A percentile compares a stretch with the other conserved stretches of the same genome.
Conservation (phyloP, 2,888 invertebrate species). For the Acronicta alni region DNA sequence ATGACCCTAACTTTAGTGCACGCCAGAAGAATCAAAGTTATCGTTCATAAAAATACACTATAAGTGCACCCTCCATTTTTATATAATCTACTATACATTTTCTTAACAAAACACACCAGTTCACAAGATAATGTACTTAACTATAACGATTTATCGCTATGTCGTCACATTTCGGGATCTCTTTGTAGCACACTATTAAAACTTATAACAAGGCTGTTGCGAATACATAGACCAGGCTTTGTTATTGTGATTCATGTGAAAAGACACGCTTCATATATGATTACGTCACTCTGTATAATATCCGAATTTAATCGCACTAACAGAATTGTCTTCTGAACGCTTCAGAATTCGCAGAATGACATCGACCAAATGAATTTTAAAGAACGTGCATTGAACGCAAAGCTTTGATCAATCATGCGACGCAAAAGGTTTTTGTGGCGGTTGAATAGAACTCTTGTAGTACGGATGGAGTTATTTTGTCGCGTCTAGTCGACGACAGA, state of each 20-base stretch:
- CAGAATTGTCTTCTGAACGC: slow-evolving; percentile 33
- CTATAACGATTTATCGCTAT: slow-evolving; percentile 59
- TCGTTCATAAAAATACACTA: slow-evolving; percentile 40
- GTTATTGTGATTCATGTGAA: slow-evolving; percentile 66
- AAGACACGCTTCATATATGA: slow-evolving; percentile 58
- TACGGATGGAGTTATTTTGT: slow-evolving; percentile 80
- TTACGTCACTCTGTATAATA: slow-evolving; percentile 40
- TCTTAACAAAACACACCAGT: slow-evolving; percentile 35
- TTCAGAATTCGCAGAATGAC: slow-evolving; percentile 48
- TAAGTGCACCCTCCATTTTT: slow-evolving; percentile 33
- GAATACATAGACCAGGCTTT: slow-evolving; percentile 64
- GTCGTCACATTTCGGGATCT: slow-evolving; percentile 68
- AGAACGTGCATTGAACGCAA: slow-evolving; percentile 72
- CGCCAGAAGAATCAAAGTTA: slow-evolving; percentile 44
- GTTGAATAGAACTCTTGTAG: slow-evolving; percentile 78
- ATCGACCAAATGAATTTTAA: slow-evolving; percentile 74
- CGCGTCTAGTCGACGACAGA: slow-evolving; percentile 66
- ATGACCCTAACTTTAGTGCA: slow-evolving; percentile 31
- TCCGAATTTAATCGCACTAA: slow-evolving; percentile 36
- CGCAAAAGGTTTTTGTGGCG: slow-evolving; percentile 82
- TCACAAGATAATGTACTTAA: slow-evolving; percentile 52
- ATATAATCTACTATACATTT: slow-evolving; percentile 31
- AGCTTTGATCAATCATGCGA: slow-evolving; percentile 87
- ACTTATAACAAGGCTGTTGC: slow-evolving; percentile 82
- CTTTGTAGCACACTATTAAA: slow-evolving; percentile 82